These are phyloP conservation scores for Orycteropus afer DNA, from an alignment of 2,113 vertebrate species.

Conservation along the genomic window DNA sequence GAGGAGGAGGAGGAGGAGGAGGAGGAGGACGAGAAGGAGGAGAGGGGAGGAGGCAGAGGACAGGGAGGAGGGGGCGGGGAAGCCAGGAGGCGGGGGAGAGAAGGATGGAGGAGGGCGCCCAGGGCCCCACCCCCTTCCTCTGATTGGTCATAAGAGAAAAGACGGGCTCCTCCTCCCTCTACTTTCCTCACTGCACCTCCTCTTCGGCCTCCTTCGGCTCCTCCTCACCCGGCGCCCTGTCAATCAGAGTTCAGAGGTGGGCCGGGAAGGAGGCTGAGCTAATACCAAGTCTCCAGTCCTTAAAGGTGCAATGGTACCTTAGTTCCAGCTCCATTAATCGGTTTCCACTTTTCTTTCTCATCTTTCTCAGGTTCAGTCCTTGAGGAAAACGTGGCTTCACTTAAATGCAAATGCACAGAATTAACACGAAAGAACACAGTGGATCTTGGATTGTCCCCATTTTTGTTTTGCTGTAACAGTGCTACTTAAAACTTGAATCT, in stretches of 20 bases:
- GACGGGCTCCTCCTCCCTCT: constrained; percentile 50
- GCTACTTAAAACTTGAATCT: constrained; percentile 39
- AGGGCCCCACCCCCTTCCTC: constrained; percentile 11
- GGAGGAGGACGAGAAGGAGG: constrained; percentile 11
- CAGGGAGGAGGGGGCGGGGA: constrained; percentile 14
- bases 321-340: background rate
- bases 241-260: constrained; percentile 81
- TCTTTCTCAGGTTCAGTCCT: background rate
- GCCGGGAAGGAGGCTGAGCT: constrained; percentile 71
- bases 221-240: constrained; percentile 73
- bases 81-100: constrained; percentile 21
- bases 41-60: background rate
- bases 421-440: background rate
- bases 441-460: background rate
- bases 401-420: constrained; percentile 13
- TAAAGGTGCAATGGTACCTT: constrained; percentile 63
- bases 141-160: constrained; percentile 67
- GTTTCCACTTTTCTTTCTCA: background rate
- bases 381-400: constrained; percentile 27
- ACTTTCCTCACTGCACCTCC: background rate
- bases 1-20: constrained; percentile 53
- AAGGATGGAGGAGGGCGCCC: background rate
- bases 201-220: constrained; percentile 66
- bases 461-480: background rate
- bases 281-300: constrained; percentile 53